Conservation (phyloP, 2,113 vertebrate genomes). For the Hippolais icterina region DNA sequence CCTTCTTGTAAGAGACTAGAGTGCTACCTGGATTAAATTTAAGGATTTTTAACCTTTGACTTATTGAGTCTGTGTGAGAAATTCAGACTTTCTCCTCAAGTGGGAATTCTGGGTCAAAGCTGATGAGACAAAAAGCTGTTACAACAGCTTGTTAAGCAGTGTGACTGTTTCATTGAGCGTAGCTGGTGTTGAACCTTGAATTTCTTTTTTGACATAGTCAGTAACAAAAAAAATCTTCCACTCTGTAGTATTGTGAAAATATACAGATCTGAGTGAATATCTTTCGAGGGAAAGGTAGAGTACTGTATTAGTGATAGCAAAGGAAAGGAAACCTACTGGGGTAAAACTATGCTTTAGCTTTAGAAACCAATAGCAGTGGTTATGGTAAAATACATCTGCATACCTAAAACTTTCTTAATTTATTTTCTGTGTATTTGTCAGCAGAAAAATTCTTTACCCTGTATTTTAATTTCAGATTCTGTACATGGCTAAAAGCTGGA, state of each 20-base stretch:
- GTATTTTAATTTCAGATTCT: neutral
- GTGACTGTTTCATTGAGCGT: neutral
- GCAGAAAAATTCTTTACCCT: neutral
- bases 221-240: neutral
- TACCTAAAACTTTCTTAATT: neutral
- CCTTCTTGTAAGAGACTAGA: neutral
- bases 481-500: neutral
- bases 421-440: conserved; percentile 24
- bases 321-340: conserved; percentile 16
- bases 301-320: neutral
- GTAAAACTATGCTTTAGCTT: conserved; percentile 13
- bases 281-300: neutral
- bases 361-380: conserved; percentile 38
- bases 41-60: neutral
- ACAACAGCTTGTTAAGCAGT: neutral
- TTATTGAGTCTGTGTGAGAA: neutral
- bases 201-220: neutral
- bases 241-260: neutral
- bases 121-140: neutral
- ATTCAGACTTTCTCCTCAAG: neutral
- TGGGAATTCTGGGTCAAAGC: neutral
- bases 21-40: neutral
- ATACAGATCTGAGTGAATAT: conserved; percentile 2
- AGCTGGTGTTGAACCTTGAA: neutral
- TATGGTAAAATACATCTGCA: neutral